Percentiles rank a stretch among this genome's conserved stretches.
These are phyloP conservation scores for Pluvianellus socialis DNA, from an alignment of 2,113 vertebrate species.

Conservation along the genomic window DNA sequence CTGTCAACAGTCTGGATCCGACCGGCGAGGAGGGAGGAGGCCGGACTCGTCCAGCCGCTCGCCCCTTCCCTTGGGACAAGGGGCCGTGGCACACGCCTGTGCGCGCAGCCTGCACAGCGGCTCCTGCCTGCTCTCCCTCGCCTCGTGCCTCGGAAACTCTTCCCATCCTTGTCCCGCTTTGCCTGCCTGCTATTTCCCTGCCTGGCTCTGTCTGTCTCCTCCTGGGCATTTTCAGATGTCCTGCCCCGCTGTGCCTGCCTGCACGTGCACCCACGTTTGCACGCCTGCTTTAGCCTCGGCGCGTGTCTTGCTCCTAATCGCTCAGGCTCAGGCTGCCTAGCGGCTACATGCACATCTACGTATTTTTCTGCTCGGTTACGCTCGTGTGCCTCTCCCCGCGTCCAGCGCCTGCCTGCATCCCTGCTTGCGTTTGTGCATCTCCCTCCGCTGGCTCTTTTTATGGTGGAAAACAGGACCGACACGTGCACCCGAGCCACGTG, in stretches of 20 bases:
- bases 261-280: neutral
- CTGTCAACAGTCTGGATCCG: neutral
- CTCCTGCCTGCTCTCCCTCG: neutral
- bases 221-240: neutral
- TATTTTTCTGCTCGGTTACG: neutral
- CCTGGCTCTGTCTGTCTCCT: neutral
- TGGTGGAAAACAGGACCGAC: neutral
- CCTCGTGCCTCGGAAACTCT: neutral
- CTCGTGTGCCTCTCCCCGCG: rapidly evolving
- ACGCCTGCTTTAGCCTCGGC: neutral
- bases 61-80: neutral
- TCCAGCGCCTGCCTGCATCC: neutral
- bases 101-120: rapidly evolving
- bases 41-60: neutral
- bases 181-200: neutral
- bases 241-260: neutral
- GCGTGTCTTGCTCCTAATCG: neutral
- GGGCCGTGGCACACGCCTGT: neutral
- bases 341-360: neutral
- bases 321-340: neutral
- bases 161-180: neutral
- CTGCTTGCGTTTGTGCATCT: neutral
- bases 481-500: neutral
- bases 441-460: neutral
- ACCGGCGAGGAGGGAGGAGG: neutral